Evolutionary conservation across 2,888 invertebrate species (phyloP), one percentile per base, ranked within the genome.

Genomic region (Nasonia oneida): DNA sequence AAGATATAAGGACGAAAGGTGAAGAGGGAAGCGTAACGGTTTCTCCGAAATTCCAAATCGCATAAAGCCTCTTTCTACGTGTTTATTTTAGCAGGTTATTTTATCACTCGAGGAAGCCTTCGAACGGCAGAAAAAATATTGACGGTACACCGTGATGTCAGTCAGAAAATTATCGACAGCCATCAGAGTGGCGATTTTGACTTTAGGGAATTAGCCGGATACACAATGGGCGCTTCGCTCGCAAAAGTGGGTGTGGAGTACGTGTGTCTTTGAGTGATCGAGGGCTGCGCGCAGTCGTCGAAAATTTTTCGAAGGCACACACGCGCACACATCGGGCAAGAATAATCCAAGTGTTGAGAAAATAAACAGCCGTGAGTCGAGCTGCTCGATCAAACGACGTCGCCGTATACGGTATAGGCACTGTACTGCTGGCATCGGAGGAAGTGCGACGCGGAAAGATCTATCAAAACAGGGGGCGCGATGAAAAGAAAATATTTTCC

Each of bases 401-500:
- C 29, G 75, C 53, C 42, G 2, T 37, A 50, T 37, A 29, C 29
- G 39, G 4, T 37, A 37, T 37, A 37, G 3, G 37, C 4, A 37
- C 37, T 37, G 4, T 37, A 10, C 73, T 18, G 42, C 39, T 39
- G 37, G 37, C n/a, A 23, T 23, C 12, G 2, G 29, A 85, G 33
- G 57, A 67, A 76, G 81, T 71, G 67, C 47, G 83, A 78, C 79
- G 83, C 86, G 87, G 84, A 86, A 87, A 86, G 64, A 87, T 88
- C 90, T 89, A 91, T 91, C 90, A 91, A 90, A 91, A 91, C 89
- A 91, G 79, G 70, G 85, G 77, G 78, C 78, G 81, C 57, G 87
- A 91, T 91, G 90, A 88, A 91, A 91, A 83, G 88, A 91, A 90
- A 92, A 92, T 91, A 92, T 92, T 92, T 91, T 90, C 81, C 86